A percentile compares a stretch with the other conserved stretches of the same genome.
phyloP scores from a whole-genome alignment of 92 coral and sea anemone species.

The Scolanthus callimorphus region DNA sequence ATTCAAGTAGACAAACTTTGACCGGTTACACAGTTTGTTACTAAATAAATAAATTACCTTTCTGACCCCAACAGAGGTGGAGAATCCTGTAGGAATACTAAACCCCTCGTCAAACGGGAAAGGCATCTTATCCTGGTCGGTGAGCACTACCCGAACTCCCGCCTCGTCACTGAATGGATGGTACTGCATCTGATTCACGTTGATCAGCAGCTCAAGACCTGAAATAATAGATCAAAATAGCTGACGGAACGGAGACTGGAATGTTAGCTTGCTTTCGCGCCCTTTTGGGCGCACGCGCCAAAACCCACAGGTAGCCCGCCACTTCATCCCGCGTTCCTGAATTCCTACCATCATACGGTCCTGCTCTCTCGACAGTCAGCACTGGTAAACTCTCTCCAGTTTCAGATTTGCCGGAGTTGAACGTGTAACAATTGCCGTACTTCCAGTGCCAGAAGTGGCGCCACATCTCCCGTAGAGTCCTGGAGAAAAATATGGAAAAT shows the following conservation, averaged over 20 bases:
- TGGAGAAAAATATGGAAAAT: constrained; percentile 6
- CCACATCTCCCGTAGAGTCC: constrained; percentile 60
- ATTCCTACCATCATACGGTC: constrained; percentile 53
- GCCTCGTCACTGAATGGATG: constrained; percentile 55
- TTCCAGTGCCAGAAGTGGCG: constrained; percentile 85
- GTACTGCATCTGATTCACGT: constrained; percentile 60
- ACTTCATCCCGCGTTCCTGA: background rate
- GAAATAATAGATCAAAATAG: background rate
- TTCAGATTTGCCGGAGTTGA: constrained; percentile 58
- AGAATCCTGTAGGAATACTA: constrained; percentile 82
- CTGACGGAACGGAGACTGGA: too few species aligned
- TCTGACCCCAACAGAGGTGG: constrained; percentile 79
- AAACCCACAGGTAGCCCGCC: constrained; percentile 2
- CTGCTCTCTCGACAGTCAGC: constrained; percentile 41
- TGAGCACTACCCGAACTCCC: constrained; percentile 65
- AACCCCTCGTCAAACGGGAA: constrained; percentile 88
- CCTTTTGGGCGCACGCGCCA: too few species aligned
- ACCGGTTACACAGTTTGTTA: too few species aligned
- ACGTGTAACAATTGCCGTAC: constrained; percentile 80
- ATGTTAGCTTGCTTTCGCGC: too few species aligned
- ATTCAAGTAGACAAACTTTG: too few species aligned
- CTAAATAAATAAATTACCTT: too few species aligned
- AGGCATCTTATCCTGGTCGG: constrained; percentile 70
- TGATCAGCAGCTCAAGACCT: constrained; percentile 64
- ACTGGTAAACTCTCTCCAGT: constrained; percentile 40